Base-by-base conservation (phyloP, 2,797 vertebrate genomes). In the Benthosema pterotum region DNA sequence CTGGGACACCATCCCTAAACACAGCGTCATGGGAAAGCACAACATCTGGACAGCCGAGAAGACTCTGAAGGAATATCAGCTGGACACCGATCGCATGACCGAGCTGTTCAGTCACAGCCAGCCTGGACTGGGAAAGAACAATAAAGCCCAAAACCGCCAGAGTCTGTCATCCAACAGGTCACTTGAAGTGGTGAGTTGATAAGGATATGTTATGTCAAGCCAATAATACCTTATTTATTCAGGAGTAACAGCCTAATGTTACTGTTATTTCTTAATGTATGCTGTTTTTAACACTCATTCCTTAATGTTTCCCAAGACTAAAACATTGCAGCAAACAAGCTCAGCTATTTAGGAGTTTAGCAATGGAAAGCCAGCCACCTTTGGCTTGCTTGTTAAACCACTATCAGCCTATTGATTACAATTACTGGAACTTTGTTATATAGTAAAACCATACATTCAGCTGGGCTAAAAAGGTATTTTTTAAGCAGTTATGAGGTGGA, bases 1-100 rank as follows among this genome's bases (percentile, higher is more conserved):
- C 84, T 95, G 94, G 94, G 93, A 94, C 19, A 87, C 91, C 1
- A 86, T 95, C 42, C 93, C 94, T 9, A 88, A 91, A 28, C 77
- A 94, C 25, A 90, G 73, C 0, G 93, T 94, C 32, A 46, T 89
- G 43, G 91, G 93, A 52, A 92, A 89, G 15, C 87, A 79, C 55
- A 95, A 95, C 70, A 92, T 94, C 60, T 94, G 92, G 93, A 95
- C 93, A 0, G 67, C 65, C 3, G 85, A 93, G 47, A 86, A 80
- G 46, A 73, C 71, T 4, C 67, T 75, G 32, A 88, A 75, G 2
- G 83, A 84, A 49, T 92, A 92, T 43, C 78, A 93, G 55, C 82
- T 95, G 74, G 93, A 95, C 82, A 91, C 93, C 0, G 72, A 83
- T 52, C 86, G 65, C 49, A 95, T 95, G 77, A 93, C 95, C 74